Percentiles rank a stretch among this genome's conserved stretches.
These are phyloP conservation scores for Chauna torquata DNA, from an alignment of 2,113 vertebrate species.

Conservation along the genomic window DNA sequence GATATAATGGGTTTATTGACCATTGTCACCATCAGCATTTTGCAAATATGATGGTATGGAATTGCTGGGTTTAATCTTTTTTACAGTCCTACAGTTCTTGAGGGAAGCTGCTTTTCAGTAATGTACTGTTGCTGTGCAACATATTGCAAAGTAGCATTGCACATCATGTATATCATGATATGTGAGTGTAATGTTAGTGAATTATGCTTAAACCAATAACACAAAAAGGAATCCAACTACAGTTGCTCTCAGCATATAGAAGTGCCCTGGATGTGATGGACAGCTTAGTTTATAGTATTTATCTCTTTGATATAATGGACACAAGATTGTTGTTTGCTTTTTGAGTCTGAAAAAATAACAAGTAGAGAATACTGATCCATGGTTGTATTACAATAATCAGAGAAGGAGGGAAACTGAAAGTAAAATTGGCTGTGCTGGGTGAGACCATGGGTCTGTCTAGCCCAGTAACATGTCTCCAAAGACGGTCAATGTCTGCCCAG, in stretches of 20 bases:
- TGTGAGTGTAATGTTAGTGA: constrained; percentile 43
- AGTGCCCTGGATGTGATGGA: constrained; percentile 26
- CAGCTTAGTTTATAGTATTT: constrained; percentile 53
- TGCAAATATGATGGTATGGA: neutral
- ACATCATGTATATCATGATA: constrained; percentile 66
- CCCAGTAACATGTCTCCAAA: neutral
- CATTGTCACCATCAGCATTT: neutral
- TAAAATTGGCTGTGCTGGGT: neutral
- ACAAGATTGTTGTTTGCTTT: neutral
- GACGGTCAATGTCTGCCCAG: neutral
- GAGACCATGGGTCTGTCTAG: neutral
- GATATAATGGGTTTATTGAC: neutral
- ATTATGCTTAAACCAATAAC: constrained; percentile 9
- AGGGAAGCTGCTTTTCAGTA: constrained; percentile 64
- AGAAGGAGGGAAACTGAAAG: neutral
- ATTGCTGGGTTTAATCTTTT: constrained; percentile 10
- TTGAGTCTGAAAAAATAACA: neutral
- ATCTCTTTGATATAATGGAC: constrained; percentile 11
- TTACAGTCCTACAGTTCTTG: constrained; percentile 52
- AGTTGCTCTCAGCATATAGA: constrained; percentile 11
- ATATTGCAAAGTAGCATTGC: constrained; percentile 67
- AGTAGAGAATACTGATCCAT: neutral
- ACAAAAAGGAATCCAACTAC: neutral
- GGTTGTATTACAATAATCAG: neutral
- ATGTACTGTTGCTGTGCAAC: constrained; percentile 74